Evolutionary conservation across 1,140 invertebrate genomes (phyloP), one percentile per base, ranked within the genome.

Genomic region (Zaprionus africanus): DNA sequence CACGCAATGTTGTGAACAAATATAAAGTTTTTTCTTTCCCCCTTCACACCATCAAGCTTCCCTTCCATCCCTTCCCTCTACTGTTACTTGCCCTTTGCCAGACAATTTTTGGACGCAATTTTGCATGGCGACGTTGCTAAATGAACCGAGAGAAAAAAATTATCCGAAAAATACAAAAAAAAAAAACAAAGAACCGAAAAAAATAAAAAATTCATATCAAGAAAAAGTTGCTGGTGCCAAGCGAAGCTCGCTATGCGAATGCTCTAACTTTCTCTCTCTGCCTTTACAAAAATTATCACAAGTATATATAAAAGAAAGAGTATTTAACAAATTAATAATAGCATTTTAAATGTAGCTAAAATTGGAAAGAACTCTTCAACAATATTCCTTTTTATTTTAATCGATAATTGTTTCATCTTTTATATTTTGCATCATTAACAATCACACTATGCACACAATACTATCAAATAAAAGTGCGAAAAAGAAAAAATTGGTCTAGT

Each of bases 91-190:
- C 53, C 38, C 56, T 75, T 68, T 70, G 61, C 56, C 77, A 77
- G 61, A 69, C 68, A 64, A 63, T 68, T 75, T 81, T 87, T 51
- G 73, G 66, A 78, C 84, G 79, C 74, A 83, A 63, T 77, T 88
- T 88, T 90, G 81, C 84, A 87, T 83, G 78, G 78, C 78, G 70
- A 71, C 72, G 76, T 85, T 82, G 78, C 84, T 83, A 87, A 87
- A 88, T 87, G 84, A 87, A 87, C 81, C 82, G 71, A 82, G 66
- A 66, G 74, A 61, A 66, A 74, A 65, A 78, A 80, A 78, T 61
- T 78, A 63, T 78, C 59, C 59, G 36, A 69, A 72, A 77, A 66
- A 72, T 64, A 86, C 56, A 84, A 76, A 79, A 22, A 22, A 22
- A 22, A 22, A 22, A 78, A 79, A 49, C 69, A 78, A 80, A 69